phyloP scores from a whole-genome alignment of 2,797 vertebrate genomes.

The Vireo griseus region DNA sequence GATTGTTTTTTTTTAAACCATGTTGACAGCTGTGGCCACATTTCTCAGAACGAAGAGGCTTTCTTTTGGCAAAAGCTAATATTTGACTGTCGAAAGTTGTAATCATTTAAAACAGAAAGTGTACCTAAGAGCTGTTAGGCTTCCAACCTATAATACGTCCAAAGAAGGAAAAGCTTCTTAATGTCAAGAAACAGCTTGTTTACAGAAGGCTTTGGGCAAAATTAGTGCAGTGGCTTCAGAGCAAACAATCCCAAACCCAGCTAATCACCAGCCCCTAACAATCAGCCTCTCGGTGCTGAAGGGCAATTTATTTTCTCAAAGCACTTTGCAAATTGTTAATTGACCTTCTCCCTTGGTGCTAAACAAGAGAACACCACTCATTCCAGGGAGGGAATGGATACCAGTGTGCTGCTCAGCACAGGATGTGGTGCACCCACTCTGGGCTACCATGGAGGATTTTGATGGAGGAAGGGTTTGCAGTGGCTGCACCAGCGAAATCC shows the following conservation, averaged over 20 bases:
- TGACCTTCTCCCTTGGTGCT: neutral
- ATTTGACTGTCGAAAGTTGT: neutral
- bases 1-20: neutral
- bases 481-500: neutral
- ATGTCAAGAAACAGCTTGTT: constrained; percentile 27
- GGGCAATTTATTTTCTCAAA: neutral
- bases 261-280: neutral
- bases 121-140: neutral
- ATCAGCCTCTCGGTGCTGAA: neutral
- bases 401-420: fast-evolving
- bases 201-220: constrained; percentile 8
- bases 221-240: neutral
- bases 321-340: neutral
- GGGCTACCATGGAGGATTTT: fast-evolving
- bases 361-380: neutral
- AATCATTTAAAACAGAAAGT: neutral
- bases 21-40: neutral
- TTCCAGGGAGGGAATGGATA: neutral
- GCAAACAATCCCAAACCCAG: neutral
- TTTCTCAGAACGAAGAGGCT: neutral
- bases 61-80: neutral
- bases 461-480: neutral
- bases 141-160: neutral
- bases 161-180: neutral
- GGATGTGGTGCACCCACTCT: fast-evolving